phyloP scores from a whole-genome alignment of 1,140 invertebrate species.

The Macrocentrus cingulum region DNA sequence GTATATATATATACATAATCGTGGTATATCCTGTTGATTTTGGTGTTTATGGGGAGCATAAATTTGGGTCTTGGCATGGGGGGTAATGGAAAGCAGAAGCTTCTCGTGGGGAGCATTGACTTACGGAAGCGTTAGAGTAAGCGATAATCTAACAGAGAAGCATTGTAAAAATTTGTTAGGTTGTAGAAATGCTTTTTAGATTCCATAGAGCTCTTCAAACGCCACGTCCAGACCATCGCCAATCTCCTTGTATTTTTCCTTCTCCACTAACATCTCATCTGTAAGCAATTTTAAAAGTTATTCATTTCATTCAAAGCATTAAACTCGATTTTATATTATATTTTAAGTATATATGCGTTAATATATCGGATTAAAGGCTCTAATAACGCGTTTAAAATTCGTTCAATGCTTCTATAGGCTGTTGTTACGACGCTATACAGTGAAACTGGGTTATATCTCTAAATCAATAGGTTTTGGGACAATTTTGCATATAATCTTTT shows the following conservation, averaged over 20 bases:
- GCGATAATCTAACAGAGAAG: slow-evolving; percentile 39
- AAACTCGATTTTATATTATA: background rate
- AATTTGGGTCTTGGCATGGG: too few relatives aligned
- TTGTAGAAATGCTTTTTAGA: slow-evolving; percentile 57
- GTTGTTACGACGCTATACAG: too few relatives aligned
- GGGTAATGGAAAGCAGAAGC: background rate
- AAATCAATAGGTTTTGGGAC: too few relatives aligned
- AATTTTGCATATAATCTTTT: too few relatives aligned
- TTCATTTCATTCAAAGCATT: slow-evolving; percentile 5
- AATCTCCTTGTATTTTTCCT: slow-evolving; percentile 99
- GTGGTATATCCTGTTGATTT: background rate
- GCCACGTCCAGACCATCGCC: slow-evolving; percentile 98
- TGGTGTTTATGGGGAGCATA: background rate
- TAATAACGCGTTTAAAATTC: too few relatives aligned
- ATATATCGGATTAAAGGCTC: too few relatives aligned
- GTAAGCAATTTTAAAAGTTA: slow-evolving; percentile 55
- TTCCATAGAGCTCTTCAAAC: slow-evolving; percentile 94
- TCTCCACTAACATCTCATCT: slow-evolving; percentile 98
- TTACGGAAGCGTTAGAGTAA: slow-evolving; percentile 45
- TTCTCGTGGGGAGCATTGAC: slow-evolving; percentile 24
- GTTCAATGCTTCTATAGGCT: too few relatives aligned
- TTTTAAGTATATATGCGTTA: background rate
- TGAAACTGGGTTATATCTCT: too few relatives aligned
- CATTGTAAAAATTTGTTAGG: slow-evolving; percentile 32
- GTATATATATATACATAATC: background rate